Evolutionary conservation across 1,140 invertebrate species (phyloP).

Genomic region (Pemphigus obesinymphae): DNA sequence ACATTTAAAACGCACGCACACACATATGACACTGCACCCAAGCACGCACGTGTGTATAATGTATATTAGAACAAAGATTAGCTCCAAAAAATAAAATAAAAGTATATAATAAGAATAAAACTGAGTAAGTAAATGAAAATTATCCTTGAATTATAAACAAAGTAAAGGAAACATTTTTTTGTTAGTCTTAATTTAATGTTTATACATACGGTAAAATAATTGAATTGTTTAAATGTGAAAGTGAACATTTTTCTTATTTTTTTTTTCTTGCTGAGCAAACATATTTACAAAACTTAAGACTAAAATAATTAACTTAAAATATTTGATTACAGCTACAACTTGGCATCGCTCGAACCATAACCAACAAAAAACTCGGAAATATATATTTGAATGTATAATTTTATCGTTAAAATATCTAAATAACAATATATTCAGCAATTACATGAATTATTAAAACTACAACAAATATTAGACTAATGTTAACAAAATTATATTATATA

Average conservation of each 20-base stretch:
- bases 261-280: constrained; percentile 20
- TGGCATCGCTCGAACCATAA: background rate
- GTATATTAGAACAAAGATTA: background rate
- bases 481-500: constrained; percentile 14
- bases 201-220: background rate
- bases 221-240: background rate
- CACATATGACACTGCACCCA: background rate
- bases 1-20: background rate
- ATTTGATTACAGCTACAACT: constrained; percentile 22
- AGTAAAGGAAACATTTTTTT: background rate
- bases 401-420: constrained; percentile 10
- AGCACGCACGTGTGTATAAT: background rate
- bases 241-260: background rate
- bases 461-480: constrained; percentile 29
- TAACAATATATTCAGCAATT: constrained; percentile 11
- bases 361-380: background rate
- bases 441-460: constrained; percentile 1
- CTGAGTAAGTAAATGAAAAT: background rate
- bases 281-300: constrained; percentile 15
- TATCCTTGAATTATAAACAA: background rate
- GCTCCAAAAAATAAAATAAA: background rate
- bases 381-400: background rate
- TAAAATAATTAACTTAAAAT: background rate
- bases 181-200: background rate
- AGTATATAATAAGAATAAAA: background rate